Conservation (phyloP, 2,113 vertebrate species). For the Scomber scombrus region DNA sequence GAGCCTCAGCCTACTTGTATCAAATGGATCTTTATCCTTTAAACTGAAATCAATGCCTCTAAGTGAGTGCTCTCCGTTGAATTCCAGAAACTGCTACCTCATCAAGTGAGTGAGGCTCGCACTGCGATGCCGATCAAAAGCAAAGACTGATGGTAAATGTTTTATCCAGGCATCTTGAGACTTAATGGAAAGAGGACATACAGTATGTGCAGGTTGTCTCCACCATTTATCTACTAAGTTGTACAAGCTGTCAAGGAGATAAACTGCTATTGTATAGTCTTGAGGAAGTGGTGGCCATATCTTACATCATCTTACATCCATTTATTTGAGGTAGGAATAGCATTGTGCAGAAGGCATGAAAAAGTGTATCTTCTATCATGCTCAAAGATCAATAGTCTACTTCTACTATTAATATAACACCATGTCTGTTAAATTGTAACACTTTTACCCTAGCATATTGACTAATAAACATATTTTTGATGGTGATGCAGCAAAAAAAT, state of each 20-base stretch:
- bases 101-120: not conserved
- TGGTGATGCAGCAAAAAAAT: slow-evolving; percentile 13
- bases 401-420: not conserved
- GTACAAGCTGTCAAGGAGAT: not conserved
- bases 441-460: not conserved
- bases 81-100: not conserved
- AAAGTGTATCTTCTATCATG: not conserved
- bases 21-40: slow-evolving; percentile 47
- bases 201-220: not conserved
- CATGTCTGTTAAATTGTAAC: not conserved
- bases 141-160: not conserved
- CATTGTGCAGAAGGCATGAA: not conserved
- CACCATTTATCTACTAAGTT: not conserved
- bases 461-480: slow-evolving; percentile 2
- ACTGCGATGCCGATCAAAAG: slow-evolving; percentile 1
- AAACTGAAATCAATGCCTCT: slow-evolving; percentile 59
- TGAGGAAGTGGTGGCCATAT: too few species aligned
- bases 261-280: not conserved
- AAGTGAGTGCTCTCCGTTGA: slow-evolving; percentile 36
- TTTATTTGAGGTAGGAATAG: too few species aligned
- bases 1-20: slow-evolving; percentile 16
- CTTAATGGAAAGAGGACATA: not conserved
- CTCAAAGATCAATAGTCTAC: not conserved
- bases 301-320: too few species aligned
- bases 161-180: slow-evolving; percentile 14